phyloP scores from a whole-genome alignment of 2,888 invertebrate genomes.

The Cyclophora punctaria region DNA sequence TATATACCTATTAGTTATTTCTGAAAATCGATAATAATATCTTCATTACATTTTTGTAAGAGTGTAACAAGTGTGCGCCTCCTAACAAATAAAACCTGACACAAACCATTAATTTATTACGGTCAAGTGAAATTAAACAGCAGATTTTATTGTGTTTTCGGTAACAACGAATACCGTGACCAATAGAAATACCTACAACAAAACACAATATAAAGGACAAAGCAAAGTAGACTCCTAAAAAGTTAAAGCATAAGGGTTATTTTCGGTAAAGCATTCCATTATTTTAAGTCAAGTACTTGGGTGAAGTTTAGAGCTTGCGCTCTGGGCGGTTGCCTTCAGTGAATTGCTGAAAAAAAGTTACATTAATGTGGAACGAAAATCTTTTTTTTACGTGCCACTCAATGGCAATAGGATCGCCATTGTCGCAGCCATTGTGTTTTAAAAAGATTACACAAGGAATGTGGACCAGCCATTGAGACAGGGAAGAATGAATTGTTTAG shows the following conservation, averaged over 20 bases:
- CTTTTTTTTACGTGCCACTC: constrained; percentile 48
- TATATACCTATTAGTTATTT: no score
- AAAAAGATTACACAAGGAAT: constrained; percentile 65
- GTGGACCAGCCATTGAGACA: constrained; percentile 65
- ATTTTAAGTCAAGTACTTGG: not conserved
- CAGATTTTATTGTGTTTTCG: constrained; percentile 47
- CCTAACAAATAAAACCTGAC: constrained; percentile 20
- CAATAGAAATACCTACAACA: constrained; percentile 54
- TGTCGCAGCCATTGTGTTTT: constrained; percentile 57
- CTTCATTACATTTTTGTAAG: constrained; percentile 4
- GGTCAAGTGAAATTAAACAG: constrained; percentile 46
- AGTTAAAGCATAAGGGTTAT: no score
- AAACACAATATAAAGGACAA: constrained; percentile 14
- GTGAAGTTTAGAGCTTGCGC: constrained; percentile 30
- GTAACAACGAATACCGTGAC: constrained; percentile 45
- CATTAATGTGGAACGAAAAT: constrained; percentile 62
- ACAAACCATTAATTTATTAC: constrained; percentile 56
- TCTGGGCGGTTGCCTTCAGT: constrained; percentile 56
- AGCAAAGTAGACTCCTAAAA: not conserved
- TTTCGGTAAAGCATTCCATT: no score
- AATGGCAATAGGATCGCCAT: constrained; percentile 51
- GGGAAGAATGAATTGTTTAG: constrained; percentile 63
- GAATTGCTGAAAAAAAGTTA: constrained; percentile 57
- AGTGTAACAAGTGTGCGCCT: constrained; percentile 42
- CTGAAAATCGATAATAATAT: no score